Percentiles rank a stretch among this genome's conserved stretches.
phyloP scores from a whole-genome alignment of 2,888 invertebrate genomes.

The Bembecia ichneumoniformis region DNA sequence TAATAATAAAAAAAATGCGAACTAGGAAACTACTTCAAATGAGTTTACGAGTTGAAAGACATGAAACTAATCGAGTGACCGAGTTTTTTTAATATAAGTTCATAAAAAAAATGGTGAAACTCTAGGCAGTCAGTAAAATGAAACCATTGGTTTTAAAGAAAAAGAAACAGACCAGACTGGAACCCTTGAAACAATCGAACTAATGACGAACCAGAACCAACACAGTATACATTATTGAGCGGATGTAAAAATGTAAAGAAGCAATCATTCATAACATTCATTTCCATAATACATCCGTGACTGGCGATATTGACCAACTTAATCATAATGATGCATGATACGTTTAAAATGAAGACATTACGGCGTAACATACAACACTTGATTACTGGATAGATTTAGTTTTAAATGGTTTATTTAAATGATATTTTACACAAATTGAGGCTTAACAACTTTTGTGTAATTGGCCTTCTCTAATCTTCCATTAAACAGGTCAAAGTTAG shows the following conservation, averaged over 20 bases:
- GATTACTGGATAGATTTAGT: no score
- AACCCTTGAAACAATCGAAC: no score
- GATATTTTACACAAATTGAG: no score
- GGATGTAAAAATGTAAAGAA: slow-evolving; percentile 1
- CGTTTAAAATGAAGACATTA: not conserved
- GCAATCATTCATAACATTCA: slow-evolving; percentile 4
- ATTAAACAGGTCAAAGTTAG: no score
- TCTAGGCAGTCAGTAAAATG: no score
- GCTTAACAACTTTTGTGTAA: no score
- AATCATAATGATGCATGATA: not conserved
- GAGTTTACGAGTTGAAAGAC: not conserved
- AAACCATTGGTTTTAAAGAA: no score
- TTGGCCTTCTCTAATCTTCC: no score
- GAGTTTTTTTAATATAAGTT: not conserved
- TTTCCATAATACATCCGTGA: slow-evolving; percentile 1
- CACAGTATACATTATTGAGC: not conserved
- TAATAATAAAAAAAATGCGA: not conserved
- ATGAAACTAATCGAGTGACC: not conserved
- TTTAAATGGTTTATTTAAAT: no score
- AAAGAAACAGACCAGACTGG: no score
- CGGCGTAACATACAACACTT: not conserved
- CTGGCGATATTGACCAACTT: slow-evolving; percentile 5
- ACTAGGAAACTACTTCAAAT: not conserved
- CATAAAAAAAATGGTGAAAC: no score
- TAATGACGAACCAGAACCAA: no score